phyloP scores from a whole-genome alignment of 1,140 invertebrate species.

The Onthophagus taurus region DNA sequence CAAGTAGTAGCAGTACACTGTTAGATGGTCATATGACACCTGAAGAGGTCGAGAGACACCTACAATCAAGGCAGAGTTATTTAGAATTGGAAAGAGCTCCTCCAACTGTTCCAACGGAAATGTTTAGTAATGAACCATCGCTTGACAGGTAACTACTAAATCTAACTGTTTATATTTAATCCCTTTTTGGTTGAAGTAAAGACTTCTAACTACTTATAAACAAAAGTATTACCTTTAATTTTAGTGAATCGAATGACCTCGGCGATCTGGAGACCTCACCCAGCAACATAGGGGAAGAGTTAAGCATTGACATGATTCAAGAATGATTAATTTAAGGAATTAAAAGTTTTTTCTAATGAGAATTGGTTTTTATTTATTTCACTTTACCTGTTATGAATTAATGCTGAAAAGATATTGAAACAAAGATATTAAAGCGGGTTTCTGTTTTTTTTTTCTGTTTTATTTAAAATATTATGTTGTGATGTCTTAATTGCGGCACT shows the following conservation, averaged over 20 bases:
- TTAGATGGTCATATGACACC: conserved; percentile 80
- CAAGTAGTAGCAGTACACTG: conserved; percentile 27
- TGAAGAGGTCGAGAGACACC: conserved; percentile 81
- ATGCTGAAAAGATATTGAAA: conserved; percentile 8
- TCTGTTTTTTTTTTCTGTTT: no score
- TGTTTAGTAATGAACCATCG: conserved; percentile 86
- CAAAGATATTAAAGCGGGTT: conserved; percentile 8
- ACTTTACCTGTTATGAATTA: no score
- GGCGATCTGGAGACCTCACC: conserved; percentile 68
- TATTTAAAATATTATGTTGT: conserved; percentile 11
- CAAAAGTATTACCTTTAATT: no score
- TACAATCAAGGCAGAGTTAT: conserved; percentile 74
- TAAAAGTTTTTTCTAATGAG: not conserved
- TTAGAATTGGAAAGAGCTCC: conserved; percentile 79
- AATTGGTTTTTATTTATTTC: no score
- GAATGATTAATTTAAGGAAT: conserved; percentile 23
- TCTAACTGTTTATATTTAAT: not conserved
- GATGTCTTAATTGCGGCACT: conserved; percentile 11
- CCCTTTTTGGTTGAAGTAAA: conserved; percentile 10
- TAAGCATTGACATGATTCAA: conserved; percentile 50
- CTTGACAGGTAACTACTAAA: conserved; percentile 54
- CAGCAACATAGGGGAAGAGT: conserved; percentile 57
- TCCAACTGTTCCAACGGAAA: conserved; percentile 79
- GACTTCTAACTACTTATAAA: conserved; percentile 20
- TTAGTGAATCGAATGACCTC: conserved; percentile 69